These are phyloP conservation scores for Corythornis madagascariensis DNA, from an alignment of 2,113 vertebrate species.

Conservation along the genomic window DNA sequence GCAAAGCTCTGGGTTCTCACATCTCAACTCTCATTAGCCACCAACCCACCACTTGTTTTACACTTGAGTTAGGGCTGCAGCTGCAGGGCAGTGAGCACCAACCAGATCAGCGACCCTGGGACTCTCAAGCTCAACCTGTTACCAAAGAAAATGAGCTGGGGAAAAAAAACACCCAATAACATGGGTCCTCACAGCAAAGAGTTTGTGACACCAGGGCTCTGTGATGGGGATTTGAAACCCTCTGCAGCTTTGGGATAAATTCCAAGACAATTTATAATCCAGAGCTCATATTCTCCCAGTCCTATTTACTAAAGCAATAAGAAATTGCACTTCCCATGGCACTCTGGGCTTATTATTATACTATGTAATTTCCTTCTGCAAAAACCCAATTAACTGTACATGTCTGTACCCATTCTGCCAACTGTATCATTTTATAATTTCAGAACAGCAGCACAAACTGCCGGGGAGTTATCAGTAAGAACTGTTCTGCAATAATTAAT, in stretches of 20 bases:
- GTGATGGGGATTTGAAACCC: background rate
- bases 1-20: background rate
- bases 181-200: background rate
- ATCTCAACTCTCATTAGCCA: background rate
- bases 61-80: fast-evolving
- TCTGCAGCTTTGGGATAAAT: background rate
- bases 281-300: background rate
- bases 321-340: conserved; percentile 26
- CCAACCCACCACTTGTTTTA: background rate
- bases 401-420: conserved; percentile 50
- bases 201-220: background rate
- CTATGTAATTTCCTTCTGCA: conserved; percentile 41
- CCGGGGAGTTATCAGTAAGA: conserved; percentile 1
- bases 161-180: background rate
- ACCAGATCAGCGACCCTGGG: fast-evolving
- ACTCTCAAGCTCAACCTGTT: background rate
- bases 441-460: conserved; percentile 9
- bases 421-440: conserved; percentile 40
- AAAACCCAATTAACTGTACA: conserved; percentile 54
- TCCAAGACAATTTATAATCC: background rate
- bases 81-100: background rate
- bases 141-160: background rate
- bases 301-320: conserved; percentile 30
- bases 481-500: conserved; percentile 54
- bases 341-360: conserved; percentile 24